A percentile compares a stretch with the other conserved stretches of the same genome.
These are phyloP conservation scores for Sclerurus mexicanus DNA, from an alignment of 2,113 vertebrate genomes.

Conservation along the genomic window DNA sequence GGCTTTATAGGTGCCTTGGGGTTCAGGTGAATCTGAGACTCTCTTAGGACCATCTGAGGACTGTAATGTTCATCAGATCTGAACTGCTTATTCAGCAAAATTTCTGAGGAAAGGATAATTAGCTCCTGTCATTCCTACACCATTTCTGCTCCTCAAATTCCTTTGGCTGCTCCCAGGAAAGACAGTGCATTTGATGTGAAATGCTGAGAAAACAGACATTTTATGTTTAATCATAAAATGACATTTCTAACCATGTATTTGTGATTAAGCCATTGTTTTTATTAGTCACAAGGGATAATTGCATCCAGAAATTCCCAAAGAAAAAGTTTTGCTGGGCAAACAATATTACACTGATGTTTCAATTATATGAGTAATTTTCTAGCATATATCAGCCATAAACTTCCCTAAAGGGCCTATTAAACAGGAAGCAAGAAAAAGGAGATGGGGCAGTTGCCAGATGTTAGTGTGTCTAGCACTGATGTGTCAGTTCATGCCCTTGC, in stretches of 20 bases:
- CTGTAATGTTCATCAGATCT: background rate
- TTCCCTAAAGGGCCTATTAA: constrained; percentile 34
- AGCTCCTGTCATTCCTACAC: background rate
- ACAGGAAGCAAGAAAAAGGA: background rate
- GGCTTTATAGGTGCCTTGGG: background rate
- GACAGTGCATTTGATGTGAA: constrained; percentile 23
- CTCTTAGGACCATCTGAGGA: background rate
- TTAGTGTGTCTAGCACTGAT: background rate
- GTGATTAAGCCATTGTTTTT: constrained; percentile 62
- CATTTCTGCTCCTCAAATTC: background rate
- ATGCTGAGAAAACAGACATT: constrained; percentile 19
- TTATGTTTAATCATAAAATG: constrained; percentile 52
- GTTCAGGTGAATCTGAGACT: background rate
- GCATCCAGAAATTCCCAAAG: constrained; percentile 59
- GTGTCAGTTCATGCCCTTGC: background rate
- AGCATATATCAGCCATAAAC: constrained; percentile 33
- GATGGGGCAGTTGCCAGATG: background rate
- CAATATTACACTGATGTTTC: background rate
- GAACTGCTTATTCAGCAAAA: background rate
- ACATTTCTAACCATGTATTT: constrained; percentile 51
- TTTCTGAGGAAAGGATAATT: background rate
- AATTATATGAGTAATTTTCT: constrained; percentile 26
- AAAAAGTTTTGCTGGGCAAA: background rate
- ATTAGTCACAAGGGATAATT: constrained; percentile 69
- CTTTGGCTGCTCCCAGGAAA: background rate